Evolutionary conservation across 2,888 invertebrate genomes (phyloP), one percentile per base, ranked within the genome.

Genomic region (Nowickia ferox): DNA sequence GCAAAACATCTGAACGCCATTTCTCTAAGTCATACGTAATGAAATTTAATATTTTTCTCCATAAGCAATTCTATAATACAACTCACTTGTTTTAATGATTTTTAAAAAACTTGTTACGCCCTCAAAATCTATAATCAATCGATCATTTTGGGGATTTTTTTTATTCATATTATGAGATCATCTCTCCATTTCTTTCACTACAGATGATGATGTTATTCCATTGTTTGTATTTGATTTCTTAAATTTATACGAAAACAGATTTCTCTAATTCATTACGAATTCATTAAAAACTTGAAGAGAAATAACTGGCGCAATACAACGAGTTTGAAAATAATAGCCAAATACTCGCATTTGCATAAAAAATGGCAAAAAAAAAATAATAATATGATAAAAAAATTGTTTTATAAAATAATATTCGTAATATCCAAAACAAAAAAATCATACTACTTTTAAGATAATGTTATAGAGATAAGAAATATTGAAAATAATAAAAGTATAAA

Each of bases 281-380:
- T 72, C 71, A 72, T 77, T 61, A 44, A 61, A 71, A 78, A 44
- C 38, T 9, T 1, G 17, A 61, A 55, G 4, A 38, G 19, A 48
- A 22, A 74, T 40, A 30, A 30, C 55, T 53, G 19, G 17, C 13
- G n/a, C 78, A 42, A 42, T 68, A 48, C 15, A 38, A 15, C 15
- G 13, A 46, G 51, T 59, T 42, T 59, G 2, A 48, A 78, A 74
- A 59, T 9, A 59, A 40, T 66, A 15, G 53, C 13, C 13, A 59
- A 59, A 59, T 72, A 66, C 78, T 72, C 78, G 77, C 72, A 78
- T 84, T 72, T 84, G 77, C 72, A 78, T 72, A 66, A 53, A 59
- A 77, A 83, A 48, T 79, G 71, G 48, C 55, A 11, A 66, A 63
- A 55, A 63, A 11, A 53, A 30, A 30, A 6, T 19, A 53, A 30